These are phyloP conservation scores for Romanomermis culicivorax DNA, from an alignment of 2,888 invertebrate genomes.

Conservation along the genomic window DNA sequence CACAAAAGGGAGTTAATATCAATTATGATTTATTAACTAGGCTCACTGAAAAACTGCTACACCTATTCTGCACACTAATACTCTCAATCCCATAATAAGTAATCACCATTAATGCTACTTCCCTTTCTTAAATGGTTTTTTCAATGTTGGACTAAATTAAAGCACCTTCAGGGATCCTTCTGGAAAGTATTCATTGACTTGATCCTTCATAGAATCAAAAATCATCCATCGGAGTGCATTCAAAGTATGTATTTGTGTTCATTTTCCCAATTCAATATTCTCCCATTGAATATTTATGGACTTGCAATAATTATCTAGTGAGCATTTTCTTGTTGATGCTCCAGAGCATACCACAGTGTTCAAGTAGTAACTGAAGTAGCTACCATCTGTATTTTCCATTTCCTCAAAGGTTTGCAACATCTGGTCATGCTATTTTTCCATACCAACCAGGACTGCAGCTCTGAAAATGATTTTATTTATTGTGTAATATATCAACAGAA, in stretches of 20 bases:
- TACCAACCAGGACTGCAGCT: not conserved
- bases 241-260: not conserved
- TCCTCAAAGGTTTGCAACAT: not conserved
- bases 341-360: not conserved
- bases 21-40: no score
- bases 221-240: not conserved
- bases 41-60: no score
- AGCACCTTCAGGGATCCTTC: not conserved
- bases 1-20: no score
- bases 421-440: not conserved
- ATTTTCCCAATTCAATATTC: not conserved
- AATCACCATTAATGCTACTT: no score
- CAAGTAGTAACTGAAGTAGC: not conserved
- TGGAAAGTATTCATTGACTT: not conserved
- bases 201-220: not conserved
- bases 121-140: no score
- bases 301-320: not conserved
- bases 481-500: no score
- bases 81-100: no score
- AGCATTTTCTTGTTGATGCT: not conserved
- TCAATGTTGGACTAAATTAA: no score
- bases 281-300: not conserved
- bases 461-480: no score
- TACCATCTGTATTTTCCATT: not conserved
- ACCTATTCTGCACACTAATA: no score